A percentile compares a stretch with the other conserved stretches of the same genome.
Conservation (phyloP, 2,888 invertebrate species). For the Troglohyphantes excavatus region DNA sequence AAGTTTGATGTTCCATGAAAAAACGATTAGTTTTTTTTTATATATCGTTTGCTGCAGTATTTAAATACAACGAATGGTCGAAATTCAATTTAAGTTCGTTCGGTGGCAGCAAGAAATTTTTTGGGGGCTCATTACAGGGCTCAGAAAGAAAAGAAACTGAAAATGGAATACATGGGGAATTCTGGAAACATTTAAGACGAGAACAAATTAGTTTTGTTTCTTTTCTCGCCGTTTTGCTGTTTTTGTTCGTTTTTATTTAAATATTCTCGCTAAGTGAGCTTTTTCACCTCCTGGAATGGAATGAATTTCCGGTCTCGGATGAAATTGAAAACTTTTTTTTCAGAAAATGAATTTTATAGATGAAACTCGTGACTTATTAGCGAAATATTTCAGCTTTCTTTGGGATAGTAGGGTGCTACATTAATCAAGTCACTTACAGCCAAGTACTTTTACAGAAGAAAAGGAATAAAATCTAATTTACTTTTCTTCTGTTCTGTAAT, state of each 20-base stretch:
- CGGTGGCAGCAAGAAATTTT: conserved; percentile 50
- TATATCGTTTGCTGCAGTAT: conserved; percentile 32
- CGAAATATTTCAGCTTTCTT: conserved; percentile 41
- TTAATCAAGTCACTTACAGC: conserved; percentile 41
- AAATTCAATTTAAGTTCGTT: conserved; percentile 67
- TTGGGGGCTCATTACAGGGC: conserved; percentile 43
- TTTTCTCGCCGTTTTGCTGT: conserved; percentile 10
- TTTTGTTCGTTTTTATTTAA: conserved; percentile 56
- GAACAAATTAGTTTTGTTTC: conserved; percentile 71
- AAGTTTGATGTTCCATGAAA: conserved; percentile 69
- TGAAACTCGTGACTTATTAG: conserved; percentile 62
- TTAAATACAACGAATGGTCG: conserved; percentile 61
- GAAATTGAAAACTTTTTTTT: conserved; percentile 48
- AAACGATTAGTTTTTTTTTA: conserved; percentile 62
- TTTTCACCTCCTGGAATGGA: conserved; percentile 1
- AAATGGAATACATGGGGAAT: conserved; percentile 23
- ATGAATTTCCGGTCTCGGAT: conserved; percentile 34
- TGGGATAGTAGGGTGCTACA: conserved; percentile 16
- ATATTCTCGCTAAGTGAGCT: conserved; percentile 46
- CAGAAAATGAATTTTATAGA: conserved; percentile 36
- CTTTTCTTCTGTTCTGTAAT: not conserved
- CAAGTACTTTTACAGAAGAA: conserved; percentile 26
- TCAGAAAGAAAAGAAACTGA: conserved; percentile 39
- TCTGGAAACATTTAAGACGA: conserved; percentile 57
- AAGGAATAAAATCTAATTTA: not conserved